Conservation (phyloP, 2,113 vertebrate species). For the Dasypus novemcinctus region DNA sequence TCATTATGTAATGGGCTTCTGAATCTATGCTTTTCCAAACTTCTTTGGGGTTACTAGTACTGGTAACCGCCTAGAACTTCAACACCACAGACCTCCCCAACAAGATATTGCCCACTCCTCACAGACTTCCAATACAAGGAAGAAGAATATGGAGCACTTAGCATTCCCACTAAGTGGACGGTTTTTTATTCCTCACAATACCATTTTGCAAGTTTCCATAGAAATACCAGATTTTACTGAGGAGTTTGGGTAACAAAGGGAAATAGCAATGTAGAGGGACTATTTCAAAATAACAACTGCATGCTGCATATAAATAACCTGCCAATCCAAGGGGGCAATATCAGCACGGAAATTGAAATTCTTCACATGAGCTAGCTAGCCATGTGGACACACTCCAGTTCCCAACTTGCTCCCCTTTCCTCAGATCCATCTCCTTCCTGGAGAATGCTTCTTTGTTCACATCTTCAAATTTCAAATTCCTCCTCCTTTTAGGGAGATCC, state of each 20-base stretch:
- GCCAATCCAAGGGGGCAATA: neutral
- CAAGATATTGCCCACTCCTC: fast-evolving
- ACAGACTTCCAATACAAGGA: neutral
- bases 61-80: neutral
- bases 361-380: neutral
- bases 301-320: neutral
- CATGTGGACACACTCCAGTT: neutral
- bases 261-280: neutral
- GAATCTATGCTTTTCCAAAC: neutral
- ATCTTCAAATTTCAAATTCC: neutral
- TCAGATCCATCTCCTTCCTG: neutral
- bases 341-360: neutral
- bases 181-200: neutral
- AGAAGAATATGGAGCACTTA: fast-evolving
- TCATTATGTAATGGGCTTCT: neutral
- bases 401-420: neutral
- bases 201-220: neutral
- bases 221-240: neutral
- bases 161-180: neutral
- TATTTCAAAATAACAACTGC: neutral
- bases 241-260: neutral
- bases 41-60: neutral
- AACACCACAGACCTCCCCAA: neutral
- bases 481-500: neutral
- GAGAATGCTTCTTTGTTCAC: neutral